Conservation (phyloP, 2,888 invertebrate genomes). For the Synergus gifuensis region DNA sequence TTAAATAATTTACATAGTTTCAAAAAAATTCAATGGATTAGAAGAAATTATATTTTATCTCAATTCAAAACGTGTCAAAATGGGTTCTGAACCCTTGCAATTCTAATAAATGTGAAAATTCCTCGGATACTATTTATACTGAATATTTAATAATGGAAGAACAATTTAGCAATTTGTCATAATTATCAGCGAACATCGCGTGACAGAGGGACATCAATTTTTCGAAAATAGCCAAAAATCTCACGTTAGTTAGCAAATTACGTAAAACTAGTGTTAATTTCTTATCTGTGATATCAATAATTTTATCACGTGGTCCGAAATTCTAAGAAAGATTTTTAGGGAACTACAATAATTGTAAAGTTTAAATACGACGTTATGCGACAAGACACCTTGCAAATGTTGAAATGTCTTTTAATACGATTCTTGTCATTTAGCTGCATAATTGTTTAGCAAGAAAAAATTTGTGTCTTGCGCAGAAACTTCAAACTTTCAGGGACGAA, state of each 20-base stretch:
- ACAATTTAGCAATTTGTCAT: neutral
- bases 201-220: slow-evolving; percentile 11
- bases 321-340: neutral
- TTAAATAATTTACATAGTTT: no score
- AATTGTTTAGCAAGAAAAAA: slow-evolving; percentile 5
- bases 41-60: neutral
- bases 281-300: neutral
- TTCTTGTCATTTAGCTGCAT: slow-evolving; percentile 16
- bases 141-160: no score
- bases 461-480: slow-evolving; percentile 14
- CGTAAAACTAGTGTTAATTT: neutral
- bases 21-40: neutral
- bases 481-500: slow-evolving; percentile 21
- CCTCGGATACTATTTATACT: neutral
- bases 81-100: neutral
- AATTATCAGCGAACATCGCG: neutral
- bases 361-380: neutral
- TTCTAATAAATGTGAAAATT: neutral
- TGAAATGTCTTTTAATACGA: neutral
- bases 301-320: neutral
- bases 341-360: neutral
- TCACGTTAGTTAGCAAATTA: neutral
- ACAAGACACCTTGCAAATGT: neutral
- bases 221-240: neutral
- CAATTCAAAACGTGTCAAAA: neutral